Conservation (phyloP, 2,113 vertebrate species). For the Chloroceryle aenea region DNA sequence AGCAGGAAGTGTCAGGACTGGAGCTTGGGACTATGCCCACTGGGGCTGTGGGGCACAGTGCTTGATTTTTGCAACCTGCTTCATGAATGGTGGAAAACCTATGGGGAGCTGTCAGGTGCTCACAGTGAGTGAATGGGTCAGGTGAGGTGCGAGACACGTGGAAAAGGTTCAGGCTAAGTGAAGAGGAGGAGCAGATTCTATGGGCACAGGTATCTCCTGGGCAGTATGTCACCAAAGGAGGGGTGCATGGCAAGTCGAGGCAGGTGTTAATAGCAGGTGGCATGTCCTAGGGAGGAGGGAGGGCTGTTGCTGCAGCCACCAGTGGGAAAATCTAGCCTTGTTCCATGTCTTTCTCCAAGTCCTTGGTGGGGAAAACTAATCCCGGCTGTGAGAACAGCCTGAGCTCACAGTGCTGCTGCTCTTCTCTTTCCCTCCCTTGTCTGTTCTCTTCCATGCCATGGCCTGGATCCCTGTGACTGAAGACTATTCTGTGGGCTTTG, state of each 20-base stretch:
- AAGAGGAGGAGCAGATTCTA: background rate
- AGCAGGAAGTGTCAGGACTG: background rate
- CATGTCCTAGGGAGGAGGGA: background rate
- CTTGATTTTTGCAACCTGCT: background rate
- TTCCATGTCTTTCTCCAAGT: background rate
- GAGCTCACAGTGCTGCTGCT: background rate
- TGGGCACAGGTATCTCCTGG: background rate
- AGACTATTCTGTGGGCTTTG: slow-evolving; percentile 72
- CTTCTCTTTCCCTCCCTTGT: background rate
- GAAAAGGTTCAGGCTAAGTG: background rate
- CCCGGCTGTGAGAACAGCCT: background rate
- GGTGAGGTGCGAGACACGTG: background rate
- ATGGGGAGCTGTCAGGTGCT: background rate
- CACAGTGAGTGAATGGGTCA: background rate
- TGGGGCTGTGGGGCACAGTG: background rate
- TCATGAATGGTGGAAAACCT: background rate
- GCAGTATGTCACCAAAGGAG: background rate
- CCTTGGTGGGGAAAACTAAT: background rate
- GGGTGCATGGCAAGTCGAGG: background rate
- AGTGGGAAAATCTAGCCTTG: background rate
- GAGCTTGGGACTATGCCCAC: background rate
- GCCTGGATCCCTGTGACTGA: background rate
- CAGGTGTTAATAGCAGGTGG: background rate
- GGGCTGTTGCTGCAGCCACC: background rate
- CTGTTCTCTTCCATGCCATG: background rate